Evolutionary conservation across 2,113 vertebrate species (phyloP).

Genomic region (Collichthys lucidus): DNA sequence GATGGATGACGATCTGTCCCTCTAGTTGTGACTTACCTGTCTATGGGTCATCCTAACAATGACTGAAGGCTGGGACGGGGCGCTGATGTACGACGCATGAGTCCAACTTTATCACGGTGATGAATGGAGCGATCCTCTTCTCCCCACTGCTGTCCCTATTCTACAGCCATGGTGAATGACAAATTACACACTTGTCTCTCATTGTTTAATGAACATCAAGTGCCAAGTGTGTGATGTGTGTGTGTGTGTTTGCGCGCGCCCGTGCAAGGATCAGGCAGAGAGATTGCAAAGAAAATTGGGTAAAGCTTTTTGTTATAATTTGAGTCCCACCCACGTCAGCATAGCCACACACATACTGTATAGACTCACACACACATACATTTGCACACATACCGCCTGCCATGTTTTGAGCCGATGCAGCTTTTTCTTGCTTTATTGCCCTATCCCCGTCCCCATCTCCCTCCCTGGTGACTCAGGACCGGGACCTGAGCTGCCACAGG

Average conservation of each 20-base stretch:
- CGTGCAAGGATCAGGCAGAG: not conserved
- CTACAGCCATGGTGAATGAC: conserved; percentile 46
- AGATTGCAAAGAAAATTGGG: conserved; percentile 29
- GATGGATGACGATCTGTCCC: conserved; percentile 27
- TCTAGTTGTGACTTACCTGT: conserved; percentile 9
- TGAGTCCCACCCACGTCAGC: conserved; percentile 37
- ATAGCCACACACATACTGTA: conserved; percentile 13
- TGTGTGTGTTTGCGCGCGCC: conserved; percentile 8
- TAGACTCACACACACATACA: not conserved
- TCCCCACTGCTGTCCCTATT: not conserved
- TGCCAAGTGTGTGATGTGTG: conserved; percentile 33
- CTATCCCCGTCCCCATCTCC: conserved; percentile 45
- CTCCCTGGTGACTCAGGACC: conserved; percentile 53
- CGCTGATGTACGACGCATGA: conserved; percentile 18
- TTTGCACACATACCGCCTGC: conserved; percentile 19
- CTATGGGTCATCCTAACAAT: conserved; percentile 25
- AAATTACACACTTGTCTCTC: conserved; percentile 57
- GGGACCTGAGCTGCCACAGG: conserved; percentile 62
- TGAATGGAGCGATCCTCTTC: conserved; percentile 32
- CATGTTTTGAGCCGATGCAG: conserved; percentile 47
- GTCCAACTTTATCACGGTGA: conserved; percentile 51
- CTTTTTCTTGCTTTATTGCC: conserved; percentile 64
- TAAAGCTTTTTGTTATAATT: conserved; percentile 54
- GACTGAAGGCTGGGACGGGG: conserved; percentile 12
- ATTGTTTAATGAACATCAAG: conserved; percentile 55